These are phyloP conservation scores for Tragelaphus strepsiceros DNA, from an alignment of 2,113 vertebrate species.

Conservation along the genomic window DNA sequence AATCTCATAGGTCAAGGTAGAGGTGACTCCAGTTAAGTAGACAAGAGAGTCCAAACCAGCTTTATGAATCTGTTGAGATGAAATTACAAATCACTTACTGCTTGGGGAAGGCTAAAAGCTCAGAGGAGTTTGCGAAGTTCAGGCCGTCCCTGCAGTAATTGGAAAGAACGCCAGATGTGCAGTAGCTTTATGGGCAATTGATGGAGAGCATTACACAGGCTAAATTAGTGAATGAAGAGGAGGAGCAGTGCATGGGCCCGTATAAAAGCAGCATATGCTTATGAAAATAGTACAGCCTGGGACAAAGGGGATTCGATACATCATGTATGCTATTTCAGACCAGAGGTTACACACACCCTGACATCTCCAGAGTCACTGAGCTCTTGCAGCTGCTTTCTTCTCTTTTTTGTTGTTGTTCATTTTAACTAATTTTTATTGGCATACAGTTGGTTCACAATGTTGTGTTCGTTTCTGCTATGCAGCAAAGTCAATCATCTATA, in stretches of 20 bases:
- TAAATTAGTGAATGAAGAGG: slow-evolving; percentile 37
- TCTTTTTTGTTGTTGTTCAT: background rate
- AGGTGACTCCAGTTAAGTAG: background rate
- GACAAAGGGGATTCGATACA: slow-evolving; percentile 9
- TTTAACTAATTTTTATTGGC: background rate
- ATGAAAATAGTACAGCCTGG: slow-evolving; percentile 25
- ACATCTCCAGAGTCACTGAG: background rate
- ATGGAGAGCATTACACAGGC: slow-evolving; percentile 61
- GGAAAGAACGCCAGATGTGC: slow-evolving; percentile 26
- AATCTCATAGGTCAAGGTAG: background rate
- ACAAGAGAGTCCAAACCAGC: background rate
- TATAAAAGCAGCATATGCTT: slow-evolving; percentile 51
- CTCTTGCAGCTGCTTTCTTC: background rate
- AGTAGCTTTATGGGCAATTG: slow-evolving; percentile 62
- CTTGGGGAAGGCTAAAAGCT: background rate
- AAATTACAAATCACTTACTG: background rate
- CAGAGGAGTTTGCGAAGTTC: slow-evolving; percentile 2
- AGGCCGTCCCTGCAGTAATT: background rate
- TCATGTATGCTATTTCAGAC: slow-evolving; percentile 43
- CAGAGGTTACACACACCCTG: slow-evolving; percentile 38
- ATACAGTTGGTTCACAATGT: background rate
- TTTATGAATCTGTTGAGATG: background rate
- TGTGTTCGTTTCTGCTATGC: background rate
- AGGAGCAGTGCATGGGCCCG: background rate
- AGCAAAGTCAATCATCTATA: background rate